Percentiles rank a stretch among this genome's conserved stretches.
These are phyloP conservation scores for Nezara viridula DNA, from an alignment of 2,888 invertebrate genomes.

Conservation along the genomic window DNA sequence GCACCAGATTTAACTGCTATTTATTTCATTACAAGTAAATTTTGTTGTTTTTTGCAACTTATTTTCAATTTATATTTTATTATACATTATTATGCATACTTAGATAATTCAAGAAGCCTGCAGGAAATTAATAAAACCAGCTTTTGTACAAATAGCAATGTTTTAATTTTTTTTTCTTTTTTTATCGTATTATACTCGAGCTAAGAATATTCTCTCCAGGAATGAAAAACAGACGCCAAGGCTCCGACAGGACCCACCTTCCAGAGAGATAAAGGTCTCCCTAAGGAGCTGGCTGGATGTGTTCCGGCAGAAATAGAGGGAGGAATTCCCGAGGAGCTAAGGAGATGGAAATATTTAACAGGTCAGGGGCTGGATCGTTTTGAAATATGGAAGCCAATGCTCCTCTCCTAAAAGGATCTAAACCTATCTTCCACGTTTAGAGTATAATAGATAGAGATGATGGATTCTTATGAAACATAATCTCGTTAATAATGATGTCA, in stretches of 20 bases:
- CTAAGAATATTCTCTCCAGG: neutral
- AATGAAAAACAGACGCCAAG: neutral
- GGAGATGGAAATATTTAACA: conserved; percentile 29
- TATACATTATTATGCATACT: no score
- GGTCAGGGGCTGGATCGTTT: neutral
- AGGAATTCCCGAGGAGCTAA: conserved; percentile 5
- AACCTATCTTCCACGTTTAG: neutral
- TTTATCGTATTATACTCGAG: neutral
- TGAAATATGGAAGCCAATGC: neutral
- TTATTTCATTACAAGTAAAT: no score
- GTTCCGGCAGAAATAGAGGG: conserved; percentile 5
- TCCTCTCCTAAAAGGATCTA: neutral
- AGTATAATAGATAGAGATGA: no score
- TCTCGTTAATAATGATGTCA: no score
- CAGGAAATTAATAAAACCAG: no score
- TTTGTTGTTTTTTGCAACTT: no score
- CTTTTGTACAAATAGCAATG: no score
- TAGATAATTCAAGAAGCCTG: no score
- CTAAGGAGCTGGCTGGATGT: neutral
- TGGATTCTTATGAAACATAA: neutral
- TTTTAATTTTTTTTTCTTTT: neutral
- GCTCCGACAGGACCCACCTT: neutral
- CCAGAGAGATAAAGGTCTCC: neutral
- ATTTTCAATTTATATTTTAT: no score
- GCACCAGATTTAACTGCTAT: no score